Evolutionary conservation across 2,888 invertebrate species (phyloP), one percentile per base, ranked within the genome.

Genomic region (Timandra comae): DNA sequence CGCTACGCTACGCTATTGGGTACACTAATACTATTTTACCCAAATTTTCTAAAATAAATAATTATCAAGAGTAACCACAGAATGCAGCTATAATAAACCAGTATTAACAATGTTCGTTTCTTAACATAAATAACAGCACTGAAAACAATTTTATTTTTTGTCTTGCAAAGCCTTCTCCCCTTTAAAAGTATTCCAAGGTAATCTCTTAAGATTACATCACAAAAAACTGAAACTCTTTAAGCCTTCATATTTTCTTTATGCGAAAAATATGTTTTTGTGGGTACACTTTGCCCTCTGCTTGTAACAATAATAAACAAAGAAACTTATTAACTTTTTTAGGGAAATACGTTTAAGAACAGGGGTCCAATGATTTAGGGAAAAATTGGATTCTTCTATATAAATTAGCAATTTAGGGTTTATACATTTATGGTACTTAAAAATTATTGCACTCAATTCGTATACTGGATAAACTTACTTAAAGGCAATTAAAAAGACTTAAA

Each of bases 131-230:
- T 22, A 9, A 8, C 24, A 10, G 7, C 49, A 53, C 58, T 57
- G 63, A 61, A 70, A 72, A 64, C 52, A 65, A 61, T 61, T 57
- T 52, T 55, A 56, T 64, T 70, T 67, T 66, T 52, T 49, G 43
- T 53, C 46, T 49, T 55, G 40, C 49, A 37, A 35, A 39, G 32
- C 47, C 48, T 49, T 58, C 57, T 58, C 65, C 67, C 66, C 58
- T 67, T 55, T 60, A 49, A 66, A 76, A 74, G 68, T 71, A 70
- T 75, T 76, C 69, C 61, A 67, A 65, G 63, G 72, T 79, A 79
- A 82, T 80, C 76, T 74, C 63, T 65, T 64, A 64, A 75, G 75
- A 78, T 77, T 74, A 72, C 70, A 70, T 63, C 57, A 57, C 52
- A 64, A 67, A 74, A 75, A 77, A 67, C 62, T 63, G 60, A 58